Conservation (phyloP, 1,140 invertebrate species). For the Yoshiicerus persimilis region DNA sequence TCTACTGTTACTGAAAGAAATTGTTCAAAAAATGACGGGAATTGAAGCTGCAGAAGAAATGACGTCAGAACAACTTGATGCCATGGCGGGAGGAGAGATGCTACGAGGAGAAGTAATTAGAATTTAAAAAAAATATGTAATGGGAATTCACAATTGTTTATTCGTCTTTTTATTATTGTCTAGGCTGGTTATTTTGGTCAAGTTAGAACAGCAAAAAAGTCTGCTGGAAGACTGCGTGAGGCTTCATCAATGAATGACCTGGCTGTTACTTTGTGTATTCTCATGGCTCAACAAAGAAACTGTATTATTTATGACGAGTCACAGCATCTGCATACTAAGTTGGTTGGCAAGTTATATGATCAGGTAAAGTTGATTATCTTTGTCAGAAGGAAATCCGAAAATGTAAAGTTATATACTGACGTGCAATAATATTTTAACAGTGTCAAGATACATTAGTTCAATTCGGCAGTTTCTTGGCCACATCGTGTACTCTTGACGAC, state of each 20-base stretch:
- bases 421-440: slow-evolving; percentile 57
- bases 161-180: neutral
- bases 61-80: slow-evolving; percentile 92
- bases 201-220: slow-evolving; percentile 94
- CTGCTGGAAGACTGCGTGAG: slow-evolving; percentile 93
- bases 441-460: slow-evolving; percentile 98
- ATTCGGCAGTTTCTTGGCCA: slow-evolving; percentile 93
- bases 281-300: slow-evolving; percentile 96
- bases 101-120: slow-evolving; percentile 82
- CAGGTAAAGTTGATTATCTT: slow-evolving; percentile 51
- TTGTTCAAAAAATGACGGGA: slow-evolving; percentile 99
- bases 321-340: slow-evolving; percentile 85
- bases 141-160: neutral
- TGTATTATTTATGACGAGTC: slow-evolving; percentile 87
- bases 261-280: slow-evolving; percentile 85
- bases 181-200: slow-evolving; percentile 94
- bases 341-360: slow-evolving; percentile 70
- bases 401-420: neutral
- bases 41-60: slow-evolving; percentile 96
- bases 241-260: slow-evolving; percentile 88
- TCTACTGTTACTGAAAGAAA: slow-evolving; percentile 92
- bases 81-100: slow-evolving; percentile 93
- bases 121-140: neutral
- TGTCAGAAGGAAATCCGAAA: neutral
- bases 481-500: slow-evolving; percentile 90